These are phyloP conservation scores for Halesus radiatus DNA, from an alignment of 1,140 invertebrate species.

Conservation along the genomic window DNA sequence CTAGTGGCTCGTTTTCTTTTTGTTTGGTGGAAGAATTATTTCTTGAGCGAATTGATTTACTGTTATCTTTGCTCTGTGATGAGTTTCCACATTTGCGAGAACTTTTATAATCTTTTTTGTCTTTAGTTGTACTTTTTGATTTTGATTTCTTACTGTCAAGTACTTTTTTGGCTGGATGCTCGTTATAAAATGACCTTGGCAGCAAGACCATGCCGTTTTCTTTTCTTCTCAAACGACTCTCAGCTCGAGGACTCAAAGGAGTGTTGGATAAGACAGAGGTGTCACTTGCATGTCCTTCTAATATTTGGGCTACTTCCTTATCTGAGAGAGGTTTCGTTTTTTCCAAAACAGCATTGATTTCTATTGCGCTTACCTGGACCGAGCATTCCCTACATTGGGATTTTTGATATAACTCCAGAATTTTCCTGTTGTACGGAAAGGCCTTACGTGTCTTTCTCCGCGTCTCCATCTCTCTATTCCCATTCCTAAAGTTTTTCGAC, in stretches of 20 bases:
- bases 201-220: conserved; percentile 68
- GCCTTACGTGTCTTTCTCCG: conserved; percentile 61
- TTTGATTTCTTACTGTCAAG: conserved; percentile 7
- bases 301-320: conserved; percentile 47
- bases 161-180: conserved; percentile 59
- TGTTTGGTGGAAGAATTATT: background rate
- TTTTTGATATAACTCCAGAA: conserved; percentile 62
- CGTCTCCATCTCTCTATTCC: conserved; percentile 59
- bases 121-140: conserved; percentile 8
- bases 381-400: conserved; percentile 66
- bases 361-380: conserved; percentile 60
- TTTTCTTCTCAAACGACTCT: conserved; percentile 63
- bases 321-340: conserved; percentile 66
- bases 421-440: conserved; percentile 57
- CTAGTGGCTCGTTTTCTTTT: conserved; percentile 19
- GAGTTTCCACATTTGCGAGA: conserved; percentile 2
- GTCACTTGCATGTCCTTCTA: conserved; percentile 11
- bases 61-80: background rate
- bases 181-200: conserved; percentile 62
- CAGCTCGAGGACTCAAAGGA: conserved; percentile 39
- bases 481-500: background rate
- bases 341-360: background rate
- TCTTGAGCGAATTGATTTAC: background rate
- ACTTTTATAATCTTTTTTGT: background rate
- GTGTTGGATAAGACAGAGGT: background rate